Evolutionary conservation across 2,113 vertebrate genomes (phyloP).

Genomic region (Leucopsar rothschildi): DNA sequence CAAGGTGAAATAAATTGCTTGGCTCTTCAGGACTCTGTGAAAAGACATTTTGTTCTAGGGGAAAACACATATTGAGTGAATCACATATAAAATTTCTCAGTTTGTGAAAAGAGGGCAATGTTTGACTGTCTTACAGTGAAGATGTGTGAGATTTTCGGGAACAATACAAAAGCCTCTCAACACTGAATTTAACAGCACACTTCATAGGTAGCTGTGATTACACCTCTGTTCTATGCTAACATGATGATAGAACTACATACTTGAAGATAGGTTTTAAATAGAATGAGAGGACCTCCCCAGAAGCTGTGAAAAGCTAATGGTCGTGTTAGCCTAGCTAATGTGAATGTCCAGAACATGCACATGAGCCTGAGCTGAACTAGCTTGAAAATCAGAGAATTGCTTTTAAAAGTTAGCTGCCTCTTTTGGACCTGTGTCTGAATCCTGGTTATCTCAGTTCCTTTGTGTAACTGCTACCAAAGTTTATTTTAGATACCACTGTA

Average conservation of each 20-base stretch:
- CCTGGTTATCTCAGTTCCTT: not conserved
- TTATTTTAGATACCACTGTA: not conserved
- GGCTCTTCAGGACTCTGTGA: not conserved
- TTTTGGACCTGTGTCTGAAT: not conserved
- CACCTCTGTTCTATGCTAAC: not conserved
- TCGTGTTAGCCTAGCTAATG: not conserved
- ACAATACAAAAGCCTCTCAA: not conserved
- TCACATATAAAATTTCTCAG: not conserved
- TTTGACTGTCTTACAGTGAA: not conserved
- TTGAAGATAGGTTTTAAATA: not conserved
- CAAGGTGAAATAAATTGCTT: not conserved
- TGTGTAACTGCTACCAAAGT: not conserved
- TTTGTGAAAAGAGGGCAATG: not conserved
- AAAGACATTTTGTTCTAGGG: not conserved
- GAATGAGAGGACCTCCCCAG: not conserved
- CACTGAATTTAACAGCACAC: not conserved
- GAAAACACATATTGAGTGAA: not conserved
- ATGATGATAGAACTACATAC: not conserved
- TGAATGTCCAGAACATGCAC: not conserved
- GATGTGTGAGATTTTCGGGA: not conserved
- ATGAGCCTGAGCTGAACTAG: not conserved
- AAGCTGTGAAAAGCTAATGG: not conserved
- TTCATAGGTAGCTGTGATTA: not conserved
- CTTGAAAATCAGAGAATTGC: not conserved
- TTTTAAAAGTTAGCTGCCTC: not conserved